Evolutionary conservation across 2,113 vertebrate species (phyloP), one percentile per base, ranked within the genome.

Genomic region (Bubo blakistoni): DNA sequence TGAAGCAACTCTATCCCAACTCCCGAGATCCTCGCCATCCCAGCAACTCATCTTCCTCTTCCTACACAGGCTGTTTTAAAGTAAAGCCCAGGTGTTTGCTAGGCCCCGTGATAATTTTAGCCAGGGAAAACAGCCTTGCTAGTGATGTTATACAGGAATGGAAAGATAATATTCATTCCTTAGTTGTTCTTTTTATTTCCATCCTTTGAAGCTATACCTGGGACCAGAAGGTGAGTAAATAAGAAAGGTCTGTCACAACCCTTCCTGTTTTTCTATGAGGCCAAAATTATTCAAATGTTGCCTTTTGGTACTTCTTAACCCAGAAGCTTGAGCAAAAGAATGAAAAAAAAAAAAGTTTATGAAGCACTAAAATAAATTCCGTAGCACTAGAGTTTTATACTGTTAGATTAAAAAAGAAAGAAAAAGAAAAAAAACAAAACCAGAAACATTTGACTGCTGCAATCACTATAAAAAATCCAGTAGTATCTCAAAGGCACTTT

Each of bases 141-240:
- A 47, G 20, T 9, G 6, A 36, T 36, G 13, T 30, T 32, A 55
- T 1, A 30, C 3, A 1, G 2, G 1, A 89, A 2, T 7, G 14
- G 42, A 63, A 11, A 10, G 9, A 4, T 63, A 94, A 80, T 40
- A n/a, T 44, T 51, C 0, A 26, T 32, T 72, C 58, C 66, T 62
- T 13, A 40, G 13, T 26, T 72, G 18, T 61, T 76, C 14, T n/a
- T 10, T 55, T 51, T 70, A 29, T 62, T 93, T 67, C 61, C 16
- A 66, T 58, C 25, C 22, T 80, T 70, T 63, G 36, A 90, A 81
- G 26, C 26, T 69, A 13, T 25, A 88, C 3, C 12, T 47, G 32
- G 36, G 42, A 70, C 8, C 7, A 88, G 16, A 72, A 69, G 13
- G 6, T 13, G 4, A 70, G 40, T 52, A 86, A 88, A 17, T 15